A percentile compares a stretch with the other conserved stretches of the same genome.
Evolutionary conservation across 92 coral and sea anemone genomes (phyloP).

Genomic region (Porites divaricata): DNA sequence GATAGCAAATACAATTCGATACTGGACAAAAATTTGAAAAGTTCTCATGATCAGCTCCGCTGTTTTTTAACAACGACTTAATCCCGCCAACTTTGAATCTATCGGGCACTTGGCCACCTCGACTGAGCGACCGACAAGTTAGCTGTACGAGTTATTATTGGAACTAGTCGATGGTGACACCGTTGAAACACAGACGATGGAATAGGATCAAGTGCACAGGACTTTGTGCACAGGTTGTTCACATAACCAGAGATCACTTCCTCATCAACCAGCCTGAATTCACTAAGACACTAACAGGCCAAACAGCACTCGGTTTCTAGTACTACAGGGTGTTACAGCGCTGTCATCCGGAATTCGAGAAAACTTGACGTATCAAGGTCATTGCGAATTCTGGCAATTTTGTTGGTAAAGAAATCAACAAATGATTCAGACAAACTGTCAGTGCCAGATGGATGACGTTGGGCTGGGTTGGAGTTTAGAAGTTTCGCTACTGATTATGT

Average conservation of each 20-base stretch:
- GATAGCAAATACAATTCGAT: no score
- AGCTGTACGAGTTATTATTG: not conserved
- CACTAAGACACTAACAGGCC: not conserved
- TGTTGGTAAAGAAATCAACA: conserved; percentile 10
- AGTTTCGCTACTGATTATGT: no score
- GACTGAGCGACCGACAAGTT: no score
- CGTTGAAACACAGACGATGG: conserved; percentile 1
- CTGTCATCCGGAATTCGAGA: not conserved
- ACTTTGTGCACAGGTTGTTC: no score
- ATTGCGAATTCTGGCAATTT: conserved; percentile 23
- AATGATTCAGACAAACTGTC: no score
- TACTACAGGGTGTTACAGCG: not conserved
- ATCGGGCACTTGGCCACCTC: no score
- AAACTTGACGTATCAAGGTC: conserved; percentile 17
- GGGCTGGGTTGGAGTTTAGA: no score
- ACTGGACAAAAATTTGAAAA: no score
- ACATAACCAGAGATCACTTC: conserved; percentile 3
- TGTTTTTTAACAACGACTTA: no score
- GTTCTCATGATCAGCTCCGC: no score
- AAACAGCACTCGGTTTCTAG: conserved; percentile 14
- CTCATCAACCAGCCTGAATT: conserved; percentile 8
- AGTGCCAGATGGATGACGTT: no score
- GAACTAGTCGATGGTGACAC: not conserved
- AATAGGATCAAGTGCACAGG: not conserved
- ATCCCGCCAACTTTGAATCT: no score